phyloP scores from a whole-genome alignment of 2,113 vertebrate genomes.

The Rutilus rutilus region DNA sequence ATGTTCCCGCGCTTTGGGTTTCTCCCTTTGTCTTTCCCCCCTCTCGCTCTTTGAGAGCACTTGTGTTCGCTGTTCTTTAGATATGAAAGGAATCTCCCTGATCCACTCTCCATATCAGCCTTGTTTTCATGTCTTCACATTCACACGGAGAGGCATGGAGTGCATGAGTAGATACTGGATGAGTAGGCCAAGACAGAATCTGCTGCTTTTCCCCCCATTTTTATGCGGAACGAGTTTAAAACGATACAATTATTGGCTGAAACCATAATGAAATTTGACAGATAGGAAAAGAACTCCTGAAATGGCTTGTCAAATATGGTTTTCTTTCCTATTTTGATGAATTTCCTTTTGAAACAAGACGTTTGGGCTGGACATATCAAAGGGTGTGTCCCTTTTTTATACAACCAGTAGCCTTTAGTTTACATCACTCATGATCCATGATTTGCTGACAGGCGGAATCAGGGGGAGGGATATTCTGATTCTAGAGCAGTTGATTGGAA shows the following conservation, averaged over 20 bases:
- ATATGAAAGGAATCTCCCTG: constrained; percentile 22
- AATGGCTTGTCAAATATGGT: neutral
- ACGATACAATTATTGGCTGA: neutral
- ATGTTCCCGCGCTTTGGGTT: constrained; percentile 16
- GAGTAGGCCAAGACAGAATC: constrained; percentile 15
- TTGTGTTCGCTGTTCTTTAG: neutral
- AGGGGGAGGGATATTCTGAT: neutral
- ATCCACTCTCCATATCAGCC: constrained; percentile 2
- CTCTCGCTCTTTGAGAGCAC: constrained; percentile 50
- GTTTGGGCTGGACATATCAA: neutral
- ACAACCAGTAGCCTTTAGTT: neutral
- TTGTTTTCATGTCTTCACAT: constrained; percentile 15
- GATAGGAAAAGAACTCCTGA: neutral
- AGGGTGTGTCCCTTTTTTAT: too few relatives aligned
- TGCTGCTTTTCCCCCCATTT: constrained; percentile 7
- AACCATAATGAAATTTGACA: neutral
- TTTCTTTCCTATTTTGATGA: neutral
- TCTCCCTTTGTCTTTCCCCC: constrained; percentile 38
- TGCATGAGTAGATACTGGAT: constrained; percentile 20
- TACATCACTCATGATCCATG: neutral
- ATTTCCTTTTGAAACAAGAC: neutral
- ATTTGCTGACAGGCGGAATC: neutral
- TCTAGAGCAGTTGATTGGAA: neutral
- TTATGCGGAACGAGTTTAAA: neutral
- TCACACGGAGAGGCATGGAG: constrained; percentile 15